phyloP scores from a whole-genome alignment of 2,888 invertebrate genomes.

The Oligia latruncula region DNA sequence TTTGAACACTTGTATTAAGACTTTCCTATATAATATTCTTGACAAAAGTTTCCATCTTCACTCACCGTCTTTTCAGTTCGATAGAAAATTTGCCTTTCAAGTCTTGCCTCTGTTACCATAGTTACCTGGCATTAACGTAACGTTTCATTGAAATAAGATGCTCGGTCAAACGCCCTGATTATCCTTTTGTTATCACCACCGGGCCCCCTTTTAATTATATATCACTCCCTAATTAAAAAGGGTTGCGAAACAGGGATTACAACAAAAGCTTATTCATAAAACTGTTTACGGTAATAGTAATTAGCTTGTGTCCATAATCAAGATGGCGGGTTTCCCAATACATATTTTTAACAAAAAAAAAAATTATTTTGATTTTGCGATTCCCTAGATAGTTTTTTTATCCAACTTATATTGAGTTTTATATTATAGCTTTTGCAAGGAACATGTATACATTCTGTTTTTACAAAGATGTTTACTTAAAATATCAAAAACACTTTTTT shows the following conservation, averaged over 20 bases:
- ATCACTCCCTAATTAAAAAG: slow-evolving; percentile 71
- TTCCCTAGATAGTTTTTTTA: too few relatives aligned
- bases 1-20: too few relatives aligned
- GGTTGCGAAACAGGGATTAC: slow-evolving; percentile 66
- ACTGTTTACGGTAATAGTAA: slow-evolving; percentile 72
- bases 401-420: too few relatives aligned
- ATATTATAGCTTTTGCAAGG: background rate
- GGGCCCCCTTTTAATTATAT: slow-evolving; percentile 64
- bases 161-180: slow-evolving; percentile 46
- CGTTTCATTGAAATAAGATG: slow-evolving; percentile 57
- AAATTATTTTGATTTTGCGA: background rate
- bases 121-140: slow-evolving; percentile 22
- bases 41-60: background rate
- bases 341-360: background rate
- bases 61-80: background rate
- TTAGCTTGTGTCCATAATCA: slow-evolving; percentile 61
- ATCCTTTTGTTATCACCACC: slow-evolving; percentile 58
- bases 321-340: background rate
- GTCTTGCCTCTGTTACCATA: slow-evolving; percentile 3
- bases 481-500: background rate
- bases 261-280: slow-evolving; percentile 70
- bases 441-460: background rate
- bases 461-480: background rate
- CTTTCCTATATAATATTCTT: background rate
- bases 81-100: background rate